Base-by-base conservation (phyloP, 2,888 invertebrate genomes). In the Cryptops parisi region DNA sequence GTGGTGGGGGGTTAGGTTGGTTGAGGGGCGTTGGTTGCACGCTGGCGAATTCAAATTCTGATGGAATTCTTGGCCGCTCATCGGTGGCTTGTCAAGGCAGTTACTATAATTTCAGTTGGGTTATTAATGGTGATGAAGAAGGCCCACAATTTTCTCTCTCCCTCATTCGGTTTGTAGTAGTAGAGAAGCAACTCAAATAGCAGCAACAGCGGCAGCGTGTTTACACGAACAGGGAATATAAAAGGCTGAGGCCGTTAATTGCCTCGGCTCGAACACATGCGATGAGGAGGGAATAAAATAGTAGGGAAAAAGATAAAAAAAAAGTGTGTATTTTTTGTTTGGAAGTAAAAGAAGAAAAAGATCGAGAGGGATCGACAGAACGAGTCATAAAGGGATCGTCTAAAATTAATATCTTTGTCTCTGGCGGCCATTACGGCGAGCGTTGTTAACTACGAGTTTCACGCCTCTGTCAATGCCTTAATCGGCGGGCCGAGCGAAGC, bases 331-430 rank as follows among this genome's bases (percentile, higher is more conserved):
- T n/a, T n/a, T n/a, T n/a, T n/a, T n/a, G n/a, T n/a, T n/a, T n/a
- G n/a, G n/a, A n/a, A n/a, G n/a, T n/a, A n/a, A n/a, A 15, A 33
- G 33, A 33, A 15, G 6, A 15, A 33, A 33, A 6, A 15, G 33
- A 15, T 6, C 33, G 15, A 15, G 33, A 6, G 33, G 15, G 33
- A 15, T 15, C 6, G 33, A 15, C 33, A 6, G 33, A 33, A 15
- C 33, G 33, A 33, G 33, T 15, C 33, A 33, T 33, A 33, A 33
- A 33, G 33, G 24, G 24, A 46, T 47, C 27, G 25, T 1, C 24
- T 47, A 24, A 24, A 47, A 47, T 47, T 47, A 47, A 47, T 47
- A 47, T 47, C 47, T 47, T 47, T 47, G 47, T 47, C 47, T 9
- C 25, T 15, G 47, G 24, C 25, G 26, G 47, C 47, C 27, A 47